A percentile compares a stretch with the other conserved stretches of the same genome.
Evolutionary conservation across 2,113 vertebrate genomes (phyloP).

Genomic region (Alligator sinensis): DNA sequence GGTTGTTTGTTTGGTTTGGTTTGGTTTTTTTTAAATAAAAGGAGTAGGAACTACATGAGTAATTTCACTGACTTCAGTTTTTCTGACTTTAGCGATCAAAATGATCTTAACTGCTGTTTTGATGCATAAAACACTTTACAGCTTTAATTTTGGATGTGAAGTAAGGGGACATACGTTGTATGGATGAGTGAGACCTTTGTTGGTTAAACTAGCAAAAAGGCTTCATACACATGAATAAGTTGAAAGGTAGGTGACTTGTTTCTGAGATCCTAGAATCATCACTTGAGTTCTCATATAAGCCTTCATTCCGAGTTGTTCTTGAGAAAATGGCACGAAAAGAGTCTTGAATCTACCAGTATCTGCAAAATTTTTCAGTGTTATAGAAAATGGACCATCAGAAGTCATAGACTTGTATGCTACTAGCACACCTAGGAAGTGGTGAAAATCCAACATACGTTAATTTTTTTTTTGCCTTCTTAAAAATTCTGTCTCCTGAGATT

Average conservation of each 20-base stretch:
- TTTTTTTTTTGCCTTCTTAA: too few species aligned
- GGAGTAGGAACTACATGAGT: too few species aligned
- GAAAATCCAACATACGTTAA: not conserved
- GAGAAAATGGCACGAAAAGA: not conserved
- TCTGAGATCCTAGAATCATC: not conserved
- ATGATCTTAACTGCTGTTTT: too few species aligned
- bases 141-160: not conserved
- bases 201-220: rapidly evolving
- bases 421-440: rapidly evolving
- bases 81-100: too few species aligned
- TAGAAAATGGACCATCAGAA: not conserved
- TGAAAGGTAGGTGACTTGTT: not conserved
- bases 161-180: not conserved
- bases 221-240: not conserved
- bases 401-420: rapidly evolving
- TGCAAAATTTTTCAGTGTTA: not conserved
- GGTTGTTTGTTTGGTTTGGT: too few species aligned
- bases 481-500: not conserved
- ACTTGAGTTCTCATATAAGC: not conserved
- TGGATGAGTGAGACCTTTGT: not conserved
- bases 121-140: not conserved
- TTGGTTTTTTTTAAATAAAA: too few species aligned
- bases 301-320: not conserved
- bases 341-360: not conserved
- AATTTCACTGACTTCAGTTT: too few species aligned